phyloP scores from a whole-genome alignment of 2,113 vertebrate genomes.

The Xenus cinereus region DNA sequence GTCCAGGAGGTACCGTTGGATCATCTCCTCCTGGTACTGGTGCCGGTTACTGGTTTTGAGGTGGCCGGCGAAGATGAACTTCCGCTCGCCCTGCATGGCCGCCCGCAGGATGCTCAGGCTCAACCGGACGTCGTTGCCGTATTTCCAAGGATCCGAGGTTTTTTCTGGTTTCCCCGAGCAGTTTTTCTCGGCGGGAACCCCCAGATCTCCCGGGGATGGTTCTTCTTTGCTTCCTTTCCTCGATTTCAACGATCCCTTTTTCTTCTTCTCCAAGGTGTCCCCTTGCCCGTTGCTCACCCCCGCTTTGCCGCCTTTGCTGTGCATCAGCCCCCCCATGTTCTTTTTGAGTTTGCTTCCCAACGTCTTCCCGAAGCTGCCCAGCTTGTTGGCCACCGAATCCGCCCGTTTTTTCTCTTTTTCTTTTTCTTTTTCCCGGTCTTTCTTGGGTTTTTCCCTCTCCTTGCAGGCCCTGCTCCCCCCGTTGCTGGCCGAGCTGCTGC shows the following conservation, averaged over 20 bases:
- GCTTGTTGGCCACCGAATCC: conserved; percentile 93
- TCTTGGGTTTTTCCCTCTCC: conserved; percentile 76
- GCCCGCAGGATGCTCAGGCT: conserved; percentile 88
- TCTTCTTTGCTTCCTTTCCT: conserved; percentile 88
- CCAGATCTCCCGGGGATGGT: conserved; percentile 58
- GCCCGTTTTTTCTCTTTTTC: conserved; percentile 89
- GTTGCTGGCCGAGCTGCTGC: conserved; percentile 91
- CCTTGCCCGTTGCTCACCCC: conserved; percentile 66
- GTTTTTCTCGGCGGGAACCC: conserved; percentile 67
- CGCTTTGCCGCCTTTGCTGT: conserved; percentile 71
- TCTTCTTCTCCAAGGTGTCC: conserved; percentile 86
- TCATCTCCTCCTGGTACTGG: conserved; percentile 98
- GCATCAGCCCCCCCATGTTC: conserved; percentile 95
- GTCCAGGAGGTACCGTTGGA: conserved; percentile 89
- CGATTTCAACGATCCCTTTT: conserved; percentile 84
- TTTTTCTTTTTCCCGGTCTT: conserved; percentile 78
- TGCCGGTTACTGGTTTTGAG: conserved; percentile 91
- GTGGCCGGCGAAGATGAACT: conserved; percentile 86
- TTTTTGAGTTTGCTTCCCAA: conserved; percentile 94
- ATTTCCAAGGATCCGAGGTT: conserved; percentile 76
- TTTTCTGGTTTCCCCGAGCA: conserved; percentile 7
- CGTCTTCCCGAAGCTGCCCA: conserved; percentile 95
- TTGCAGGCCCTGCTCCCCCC: conserved; percentile 65
- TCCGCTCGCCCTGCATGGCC: conserved; percentile 93
- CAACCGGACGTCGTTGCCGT: conserved; percentile 87